phyloP scores from a whole-genome alignment of 2,113 vertebrate species.

The Bufo bufo region DNA sequence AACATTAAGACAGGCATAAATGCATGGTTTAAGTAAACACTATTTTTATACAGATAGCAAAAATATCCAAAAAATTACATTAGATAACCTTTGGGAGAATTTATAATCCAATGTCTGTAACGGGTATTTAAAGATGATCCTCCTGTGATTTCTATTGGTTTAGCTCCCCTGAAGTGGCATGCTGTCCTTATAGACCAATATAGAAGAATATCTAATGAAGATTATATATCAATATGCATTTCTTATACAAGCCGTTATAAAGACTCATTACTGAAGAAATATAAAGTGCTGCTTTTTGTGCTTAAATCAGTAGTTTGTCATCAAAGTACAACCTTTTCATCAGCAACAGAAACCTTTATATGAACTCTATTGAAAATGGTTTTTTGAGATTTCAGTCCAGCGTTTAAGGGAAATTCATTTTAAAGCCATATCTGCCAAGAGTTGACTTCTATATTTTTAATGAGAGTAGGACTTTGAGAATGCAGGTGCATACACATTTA shows the following conservation, averaged over 20 bases:
- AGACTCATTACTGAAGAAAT: slow-evolving; percentile 37
- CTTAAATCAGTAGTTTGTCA: slow-evolving; percentile 53
- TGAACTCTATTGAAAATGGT: not conserved
- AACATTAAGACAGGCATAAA: slow-evolving; percentile 13
- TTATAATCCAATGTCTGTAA: slow-evolving; percentile 57
- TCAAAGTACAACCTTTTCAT: slow-evolving; percentile 34
- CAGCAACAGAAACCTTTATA: slow-evolving; percentile 24
- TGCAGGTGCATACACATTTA: slow-evolving; percentile 44
- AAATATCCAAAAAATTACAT: slow-evolving; percentile 39
- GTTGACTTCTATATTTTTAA: slow-evolving; percentile 56
- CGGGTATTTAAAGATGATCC: slow-evolving; percentile 54
- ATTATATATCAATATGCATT: slow-evolving; percentile 58
- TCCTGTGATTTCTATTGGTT: slow-evolving; percentile 57
- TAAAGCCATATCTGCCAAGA: slow-evolving; percentile 59
- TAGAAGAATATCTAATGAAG: slow-evolving; percentile 54
- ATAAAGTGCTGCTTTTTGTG: slow-evolving; percentile 56
- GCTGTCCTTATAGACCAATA: slow-evolving; percentile 56
- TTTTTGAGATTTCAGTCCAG: slow-evolving; percentile 23
- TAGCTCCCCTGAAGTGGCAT: slow-evolving; percentile 57
- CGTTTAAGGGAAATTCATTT: slow-evolving; percentile 50
- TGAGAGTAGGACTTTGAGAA: slow-evolving; percentile 49
- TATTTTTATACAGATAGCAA: slow-evolving; percentile 53
- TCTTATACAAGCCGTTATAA: slow-evolving; percentile 42
- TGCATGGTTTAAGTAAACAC: slow-evolving; percentile 52
- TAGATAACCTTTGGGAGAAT: slow-evolving; percentile 44